A percentile compares a stretch with the other conserved stretches of the same genome.
Conservation (phyloP, 2,113 vertebrate genomes). For the Nerophis lumbriciformis region DNA sequence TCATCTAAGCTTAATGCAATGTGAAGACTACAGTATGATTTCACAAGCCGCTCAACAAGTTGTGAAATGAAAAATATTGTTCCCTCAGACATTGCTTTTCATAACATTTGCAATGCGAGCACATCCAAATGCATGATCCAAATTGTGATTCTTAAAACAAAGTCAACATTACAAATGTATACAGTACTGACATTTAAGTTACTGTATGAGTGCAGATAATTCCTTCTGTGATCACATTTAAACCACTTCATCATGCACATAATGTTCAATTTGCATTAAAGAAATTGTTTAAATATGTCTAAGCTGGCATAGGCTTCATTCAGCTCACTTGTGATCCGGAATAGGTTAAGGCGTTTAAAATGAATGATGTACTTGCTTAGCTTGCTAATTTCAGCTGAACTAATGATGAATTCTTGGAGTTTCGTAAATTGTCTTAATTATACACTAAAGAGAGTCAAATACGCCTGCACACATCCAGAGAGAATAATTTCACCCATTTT, state of each 20-base stretch:
- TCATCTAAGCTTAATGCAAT: constrained; percentile 30
- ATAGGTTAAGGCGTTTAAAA: too few relatives aligned
- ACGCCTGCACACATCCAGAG: too few relatives aligned
- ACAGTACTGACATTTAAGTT: not conserved
- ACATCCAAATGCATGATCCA: not conserved
- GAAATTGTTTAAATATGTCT: too few relatives aligned
- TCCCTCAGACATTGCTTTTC: not conserved
- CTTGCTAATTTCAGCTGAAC: not conserved
- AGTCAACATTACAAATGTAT: not conserved
- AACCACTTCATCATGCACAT: too few relatives aligned
- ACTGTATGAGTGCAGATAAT: too few relatives aligned
- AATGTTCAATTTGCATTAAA: too few relatives aligned
- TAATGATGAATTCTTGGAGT: not conserved
- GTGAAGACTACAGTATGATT: constrained; percentile 28
- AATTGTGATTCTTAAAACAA: not conserved
- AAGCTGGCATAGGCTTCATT: too few relatives aligned
- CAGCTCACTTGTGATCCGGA: too few relatives aligned
- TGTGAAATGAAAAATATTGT: not conserved
- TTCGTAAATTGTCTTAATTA: not conserved
- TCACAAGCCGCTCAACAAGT: not conserved
- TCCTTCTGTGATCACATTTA: too few relatives aligned
- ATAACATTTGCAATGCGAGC: not conserved
- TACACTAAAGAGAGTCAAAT: not conserved
- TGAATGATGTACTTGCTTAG: too few relatives aligned
- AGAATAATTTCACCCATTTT: too few relatives aligned